Evolutionary conservation across 2,888 invertebrate species (phyloP).

Genomic region (Tetranychus truncatus): DNA sequence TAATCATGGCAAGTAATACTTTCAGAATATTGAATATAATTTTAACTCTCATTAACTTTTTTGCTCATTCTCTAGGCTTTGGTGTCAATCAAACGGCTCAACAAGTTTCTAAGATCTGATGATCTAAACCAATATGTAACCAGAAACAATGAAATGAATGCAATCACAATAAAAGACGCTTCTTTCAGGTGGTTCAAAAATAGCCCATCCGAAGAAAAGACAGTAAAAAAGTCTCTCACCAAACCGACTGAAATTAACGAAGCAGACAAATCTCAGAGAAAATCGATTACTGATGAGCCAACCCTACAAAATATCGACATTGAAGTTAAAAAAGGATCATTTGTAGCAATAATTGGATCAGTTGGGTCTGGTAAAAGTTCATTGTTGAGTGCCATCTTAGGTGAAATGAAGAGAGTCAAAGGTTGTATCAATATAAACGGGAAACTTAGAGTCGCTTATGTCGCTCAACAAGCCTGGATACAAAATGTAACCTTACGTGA

Average conservation of each 20-base stretch:
- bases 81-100: slow-evolving; percentile 74
- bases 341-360: slow-evolving; percentile 36
- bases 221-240: background rate
- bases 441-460: slow-evolving; percentile 29
- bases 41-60: background rate
- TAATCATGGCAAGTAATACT: slow-evolving; percentile 21
- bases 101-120: slow-evolving; percentile 76
- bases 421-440: slow-evolving; percentile 28
- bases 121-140: slow-evolving; percentile 59
- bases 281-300: background rate
- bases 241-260: background rate
- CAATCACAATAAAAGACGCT: slow-evolving; percentile 46
- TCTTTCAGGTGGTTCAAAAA: slow-evolving; percentile 32
- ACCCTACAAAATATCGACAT: slow-evolving; percentile 30
- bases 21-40: no score
- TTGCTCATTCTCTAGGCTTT: slow-evolving; percentile 22
- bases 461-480: slow-evolving; percentile 37
- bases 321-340: slow-evolving; percentile 30
- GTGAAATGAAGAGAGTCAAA: slow-evolving; percentile 34
- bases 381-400: slow-evolving; percentile 35
- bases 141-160: slow-evolving; percentile 34
- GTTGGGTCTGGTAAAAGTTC: slow-evolving; percentile 39
- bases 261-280: background rate
- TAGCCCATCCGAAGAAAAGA: background rate
- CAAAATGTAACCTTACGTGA: slow-evolving; percentile 37